Base-by-base conservation (phyloP, 1,140 invertebrate genomes). In the Ceratosolen solmsi region DNA sequence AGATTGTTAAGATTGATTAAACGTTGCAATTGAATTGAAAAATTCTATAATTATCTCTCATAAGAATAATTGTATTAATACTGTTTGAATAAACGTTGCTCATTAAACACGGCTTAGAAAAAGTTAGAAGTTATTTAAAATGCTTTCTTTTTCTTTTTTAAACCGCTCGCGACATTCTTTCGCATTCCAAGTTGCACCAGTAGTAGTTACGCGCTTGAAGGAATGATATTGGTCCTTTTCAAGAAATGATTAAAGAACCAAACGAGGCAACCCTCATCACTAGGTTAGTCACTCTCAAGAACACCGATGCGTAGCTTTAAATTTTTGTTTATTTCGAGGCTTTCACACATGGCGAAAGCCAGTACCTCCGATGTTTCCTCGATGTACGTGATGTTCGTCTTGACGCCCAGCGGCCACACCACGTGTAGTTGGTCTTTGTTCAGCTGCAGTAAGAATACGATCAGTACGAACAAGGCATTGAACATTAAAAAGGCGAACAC, bases 401-500 rank as follows among this genome's bases (percentile, higher is more conserved):
- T 98, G 90, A 96, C 96, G 90, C 96, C 97, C 87, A 97, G 94
- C 87, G 96, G 97, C 97, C 97, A 98, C 92, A 97, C 94, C 92
- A 98, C 95, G 93, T 98, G 97, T 88, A 98, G 94, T 92, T 96
- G 96, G 93, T 98, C 97, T 95, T 98, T 99, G 93, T 98, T 98
- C 92, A 98, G 94, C 95, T 99, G 98, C 88, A 99, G 96, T 92
- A 99, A 96, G 93, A 99, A 98, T 88, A 99, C 97, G 92, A 99
- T 97, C 92, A 99, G 95, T 90, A 99, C 97, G 94, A 99, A 99
- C 88, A 99, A 95, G 92, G 98, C 97, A 94, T 99, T 99, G 93
- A 99, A 96, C 97, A 99, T 99, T 93, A 99, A 96, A 95, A 99
- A 99, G 87, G 97, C 97, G 92, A 99, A 99, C 82, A 98, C 97